These are phyloP conservation scores for Imbricaverruca yamaguchii DNA, from an alignment of 2,888 invertebrate genomes.

Conservation along the genomic window DNA sequence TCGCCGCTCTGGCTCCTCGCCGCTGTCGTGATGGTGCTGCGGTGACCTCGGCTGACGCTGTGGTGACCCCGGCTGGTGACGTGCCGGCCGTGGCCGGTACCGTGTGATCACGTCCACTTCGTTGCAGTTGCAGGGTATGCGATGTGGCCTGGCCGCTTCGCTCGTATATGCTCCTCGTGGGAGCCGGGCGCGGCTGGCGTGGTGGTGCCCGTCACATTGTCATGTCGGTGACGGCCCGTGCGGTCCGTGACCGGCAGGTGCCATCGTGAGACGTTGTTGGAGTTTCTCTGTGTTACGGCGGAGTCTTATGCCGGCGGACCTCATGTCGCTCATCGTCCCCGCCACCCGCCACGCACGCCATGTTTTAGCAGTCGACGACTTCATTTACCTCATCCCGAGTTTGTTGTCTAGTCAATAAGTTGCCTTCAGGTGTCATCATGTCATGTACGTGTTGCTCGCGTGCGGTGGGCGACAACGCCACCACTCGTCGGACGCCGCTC, in stretches of 20 bases:
- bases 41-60: background rate
- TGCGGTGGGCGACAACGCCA: no score
- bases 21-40: background rate
- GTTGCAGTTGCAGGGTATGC: background rate
- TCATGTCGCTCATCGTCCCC: background rate
- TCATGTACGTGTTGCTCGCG: no score
- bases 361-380: slow-evolving; percentile 6
- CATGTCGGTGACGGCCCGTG: no score
- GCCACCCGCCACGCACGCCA: background rate
- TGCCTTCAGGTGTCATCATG: background rate
- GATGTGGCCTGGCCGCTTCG: background rate
- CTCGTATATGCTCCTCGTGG: background rate
- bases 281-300: background rate
- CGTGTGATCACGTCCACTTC: background rate
- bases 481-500: no score
- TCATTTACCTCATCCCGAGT: slow-evolving; percentile 15
- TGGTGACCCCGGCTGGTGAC: background rate
- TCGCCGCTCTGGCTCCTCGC: background rate
- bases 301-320: background rate
- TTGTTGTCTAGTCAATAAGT: slow-evolving; percentile 21
- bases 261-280: background rate
- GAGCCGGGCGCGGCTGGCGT: background rate
- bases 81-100: background rate
- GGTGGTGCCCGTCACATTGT: background rate
- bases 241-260: background rate